Percentiles rank a stretch among this genome's conserved stretches.
phyloP scores from a whole-genome alignment of 2,113 vertebrate species.

The Gadus macrocephalus region DNA sequence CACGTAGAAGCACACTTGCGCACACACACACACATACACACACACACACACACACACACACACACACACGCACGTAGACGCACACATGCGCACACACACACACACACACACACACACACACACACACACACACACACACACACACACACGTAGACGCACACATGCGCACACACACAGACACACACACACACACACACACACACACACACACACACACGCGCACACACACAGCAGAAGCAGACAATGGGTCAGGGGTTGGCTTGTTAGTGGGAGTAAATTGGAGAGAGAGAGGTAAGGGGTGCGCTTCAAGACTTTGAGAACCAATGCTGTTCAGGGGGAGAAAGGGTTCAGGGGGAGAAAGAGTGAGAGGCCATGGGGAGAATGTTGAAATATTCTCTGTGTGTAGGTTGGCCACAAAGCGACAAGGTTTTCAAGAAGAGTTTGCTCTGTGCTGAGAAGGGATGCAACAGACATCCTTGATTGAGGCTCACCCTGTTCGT shows the following conservation, averaged over 20 bases:
- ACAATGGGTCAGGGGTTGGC: constrained; percentile 14
- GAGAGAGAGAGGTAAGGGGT: constrained; percentile 18
- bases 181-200: constrained; percentile 20
- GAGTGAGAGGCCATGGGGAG: background rate
- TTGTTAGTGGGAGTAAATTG: constrained; percentile 31
- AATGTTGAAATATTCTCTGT: background rate
- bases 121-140: background rate
- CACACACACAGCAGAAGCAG: background rate
- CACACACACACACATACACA: constrained; percentile 15
- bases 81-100: background rate
- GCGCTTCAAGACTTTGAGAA: constrained; percentile 18
- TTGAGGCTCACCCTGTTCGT: no score
- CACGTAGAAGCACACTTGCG: constrained; percentile 2
- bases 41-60: background rate
- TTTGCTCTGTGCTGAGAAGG: no score
- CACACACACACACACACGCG: constrained; percentile 14
- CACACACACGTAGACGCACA: constrained; percentile 1
- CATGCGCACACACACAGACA: background rate
- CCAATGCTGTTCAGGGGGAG: constrained; percentile 7
- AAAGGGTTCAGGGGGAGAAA: background rate
- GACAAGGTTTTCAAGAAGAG: no score
- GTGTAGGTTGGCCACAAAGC: background rate
- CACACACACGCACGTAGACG: background rate
- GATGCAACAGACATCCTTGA: no score
- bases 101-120: constrained; percentile 17